These are phyloP conservation scores for Polypedilum pembai DNA, from an alignment of 1,140 invertebrate species.

Conservation along the genomic window DNA sequence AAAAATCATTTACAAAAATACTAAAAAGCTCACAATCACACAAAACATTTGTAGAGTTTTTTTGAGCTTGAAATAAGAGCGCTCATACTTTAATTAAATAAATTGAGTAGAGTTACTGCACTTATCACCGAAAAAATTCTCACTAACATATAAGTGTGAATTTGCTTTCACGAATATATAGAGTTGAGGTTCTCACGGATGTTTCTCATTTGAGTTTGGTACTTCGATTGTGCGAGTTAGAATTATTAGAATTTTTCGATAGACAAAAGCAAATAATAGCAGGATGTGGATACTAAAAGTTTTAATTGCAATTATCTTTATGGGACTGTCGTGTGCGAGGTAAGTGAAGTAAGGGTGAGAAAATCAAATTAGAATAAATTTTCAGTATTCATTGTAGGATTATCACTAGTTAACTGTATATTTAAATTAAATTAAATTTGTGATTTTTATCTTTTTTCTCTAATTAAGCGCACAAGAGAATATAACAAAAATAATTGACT, in stretches of 20 bases:
- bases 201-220: not conserved
- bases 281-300: constrained; percentile 2
- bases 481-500: not conserved
- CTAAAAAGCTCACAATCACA: not conserved
- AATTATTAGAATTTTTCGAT: not conserved
- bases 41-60: no score
- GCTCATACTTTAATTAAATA: not conserved
- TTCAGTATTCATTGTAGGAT: not conserved
- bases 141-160: not conserved
- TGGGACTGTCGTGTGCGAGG: not conserved
- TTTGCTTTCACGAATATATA: not conserved
- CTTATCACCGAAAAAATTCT: not conserved
- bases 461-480: constrained; percentile 5
- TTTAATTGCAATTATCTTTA: not conserved
- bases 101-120: not conserved
- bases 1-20: not conserved
- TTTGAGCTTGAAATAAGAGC: no score
- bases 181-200: not conserved
- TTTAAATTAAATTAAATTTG: not conserved
- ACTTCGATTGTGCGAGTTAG: not conserved
- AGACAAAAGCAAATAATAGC: not conserved
- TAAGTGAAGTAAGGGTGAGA: not conserved
- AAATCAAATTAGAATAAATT: not conserved
- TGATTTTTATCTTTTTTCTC: not conserved
- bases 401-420: not conserved